Evolutionary conservation across 2,797 vertebrate genomes (phyloP).

Genomic region (Pangasius macronema): DNA sequence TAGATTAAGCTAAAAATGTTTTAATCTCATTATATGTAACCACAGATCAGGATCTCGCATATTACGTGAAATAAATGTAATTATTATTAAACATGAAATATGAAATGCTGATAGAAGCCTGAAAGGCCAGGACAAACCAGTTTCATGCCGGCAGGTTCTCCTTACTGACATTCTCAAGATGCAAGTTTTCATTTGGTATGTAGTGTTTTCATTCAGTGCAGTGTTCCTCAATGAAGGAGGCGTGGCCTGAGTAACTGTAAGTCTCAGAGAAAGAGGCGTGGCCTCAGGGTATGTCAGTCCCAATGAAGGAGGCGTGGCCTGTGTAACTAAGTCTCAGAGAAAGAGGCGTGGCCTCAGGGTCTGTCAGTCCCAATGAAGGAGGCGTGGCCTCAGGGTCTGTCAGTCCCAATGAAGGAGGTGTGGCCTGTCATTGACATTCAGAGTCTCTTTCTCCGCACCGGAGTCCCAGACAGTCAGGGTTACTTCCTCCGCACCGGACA

Average conservation of each 20-base stretch:
- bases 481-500: too few species aligned
- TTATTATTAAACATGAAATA: not conserved
- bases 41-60: not conserved
- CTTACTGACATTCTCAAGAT: not conserved
- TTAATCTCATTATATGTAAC: not conserved
- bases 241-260: not conserved
- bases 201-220: not conserved
- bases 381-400: too few species aligned
- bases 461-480: too few species aligned
- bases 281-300: not conserved
- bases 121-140: not conserved
- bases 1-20: not conserved
- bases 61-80: not conserved
- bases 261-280: not conserved
- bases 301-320: not conserved
- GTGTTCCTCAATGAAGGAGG: not conserved
- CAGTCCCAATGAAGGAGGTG: too few species aligned
- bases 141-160: not conserved
- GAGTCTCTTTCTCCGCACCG: too few species aligned
- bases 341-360: too few species aligned
- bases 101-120: not conserved
- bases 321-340: too few species aligned
- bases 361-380: too few species aligned
- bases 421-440: too few species aligned
- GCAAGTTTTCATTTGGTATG: not conserved